These are phyloP conservation scores for Sander lucioperca DNA, from an alignment of 2,113 vertebrate species.

Conservation along the genomic window DNA sequence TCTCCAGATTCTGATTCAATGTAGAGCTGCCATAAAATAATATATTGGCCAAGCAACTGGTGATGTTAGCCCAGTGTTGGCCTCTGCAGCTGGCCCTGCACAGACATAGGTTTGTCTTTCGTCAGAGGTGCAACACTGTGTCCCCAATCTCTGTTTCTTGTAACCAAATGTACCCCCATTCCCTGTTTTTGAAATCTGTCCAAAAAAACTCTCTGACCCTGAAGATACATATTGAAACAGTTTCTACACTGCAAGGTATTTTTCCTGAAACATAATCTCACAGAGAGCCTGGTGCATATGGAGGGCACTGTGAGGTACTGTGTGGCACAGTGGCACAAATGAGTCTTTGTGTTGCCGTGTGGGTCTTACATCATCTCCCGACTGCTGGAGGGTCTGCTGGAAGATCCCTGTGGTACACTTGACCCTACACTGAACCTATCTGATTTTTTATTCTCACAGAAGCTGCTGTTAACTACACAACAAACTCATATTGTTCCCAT, in stretches of 20 bases:
- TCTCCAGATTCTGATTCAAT: not conserved
- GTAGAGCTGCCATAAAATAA: not conserved
- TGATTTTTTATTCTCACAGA: conserved; percentile 35
- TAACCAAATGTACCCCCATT: not conserved
- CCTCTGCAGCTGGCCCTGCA: not conserved
- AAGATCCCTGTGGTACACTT: conserved; percentile 29
- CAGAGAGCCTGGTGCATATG: conserved; percentile 22
- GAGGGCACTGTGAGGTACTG: conserved; percentile 39
- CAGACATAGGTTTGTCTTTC: conserved; percentile 8
- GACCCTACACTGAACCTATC: conserved; percentile 42
- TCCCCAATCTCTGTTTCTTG: conserved; percentile 4
- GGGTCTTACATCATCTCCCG: conserved; percentile 64
- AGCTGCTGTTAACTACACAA: conserved; percentile 26
- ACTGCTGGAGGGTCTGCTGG: conserved; percentile 26
- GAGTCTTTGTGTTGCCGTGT: conserved; percentile 66
- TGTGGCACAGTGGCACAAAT: conserved; percentile 64
- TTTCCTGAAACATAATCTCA: conserved; percentile 59
- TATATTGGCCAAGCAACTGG: not conserved
- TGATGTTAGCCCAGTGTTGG: not conserved
- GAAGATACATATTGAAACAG: conserved; percentile 42
- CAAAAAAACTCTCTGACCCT: conserved; percentile 40
- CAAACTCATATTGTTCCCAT: conserved; percentile 11
- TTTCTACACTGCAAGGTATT: conserved; percentile 32
- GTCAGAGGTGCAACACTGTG: not conserved
- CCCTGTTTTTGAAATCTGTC: conserved; percentile 5